Evolutionary conservation across 2,888 invertebrate species (phyloP), one percentile per base, ranked within the genome.

Genomic region (Zele albiditarsus): DNA sequence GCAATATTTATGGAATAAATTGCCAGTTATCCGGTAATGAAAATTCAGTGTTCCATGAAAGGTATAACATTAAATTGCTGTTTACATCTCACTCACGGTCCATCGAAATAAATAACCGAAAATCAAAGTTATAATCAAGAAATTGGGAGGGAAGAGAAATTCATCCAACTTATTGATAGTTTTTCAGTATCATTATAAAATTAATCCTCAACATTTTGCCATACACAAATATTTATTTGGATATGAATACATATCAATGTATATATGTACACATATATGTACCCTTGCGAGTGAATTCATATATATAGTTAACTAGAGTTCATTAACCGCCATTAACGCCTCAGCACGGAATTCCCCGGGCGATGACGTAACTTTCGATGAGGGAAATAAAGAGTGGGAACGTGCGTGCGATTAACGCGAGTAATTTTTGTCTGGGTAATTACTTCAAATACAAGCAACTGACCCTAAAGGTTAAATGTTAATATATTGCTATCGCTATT

Each of bases 401-500:
- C 53, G 53, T 53, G 53, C 4, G 65, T 33, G 71, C 76, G 74
- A 78, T 79, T 78, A 79, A 78, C 80, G 76, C 80, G 74, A 82
- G 82, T 80, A 81, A 85, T 86, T 85, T 84, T 82, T 80, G 78
- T 83, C 82, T 78, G 76, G 78, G 81, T 84, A 86, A 86, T 86
- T 86, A 85, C 84, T 79, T 80, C 83, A 85, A 86, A 85, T 85
- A 83, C 79, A 25, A 57, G 73, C 33, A 74, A n/a, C 57, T 82
- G 83, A 86, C 86, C 85, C 82, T 80, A 78, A 27, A 82, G 86
- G 85, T 86, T 84, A 86, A 86, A 84, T 82, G 81, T 79, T 79
- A 80, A 84, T 84, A 68, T 53, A 82, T 81, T 80, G 74, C 76
- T 80, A 53, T 77, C 78, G 81, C 79, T 82, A 76, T 76, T 69